phyloP scores from a whole-genome alignment of 1,140 invertebrate species.

The Drosophila pseudoananassae region DNA sequence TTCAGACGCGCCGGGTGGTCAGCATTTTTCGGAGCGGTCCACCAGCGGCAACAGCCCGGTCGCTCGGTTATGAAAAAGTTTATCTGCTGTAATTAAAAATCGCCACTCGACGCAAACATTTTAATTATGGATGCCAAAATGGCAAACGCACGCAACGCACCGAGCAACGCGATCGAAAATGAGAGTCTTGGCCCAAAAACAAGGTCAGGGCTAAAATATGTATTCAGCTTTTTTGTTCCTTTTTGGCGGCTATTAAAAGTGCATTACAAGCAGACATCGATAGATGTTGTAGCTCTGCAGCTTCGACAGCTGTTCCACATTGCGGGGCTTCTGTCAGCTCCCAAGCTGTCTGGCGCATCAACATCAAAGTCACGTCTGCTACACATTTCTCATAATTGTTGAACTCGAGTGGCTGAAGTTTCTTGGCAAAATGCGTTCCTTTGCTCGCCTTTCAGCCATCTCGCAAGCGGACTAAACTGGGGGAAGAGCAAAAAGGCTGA shows the following conservation, averaged over 20 bases:
- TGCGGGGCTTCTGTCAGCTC: constrained; percentile 31
- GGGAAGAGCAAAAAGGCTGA: constrained; percentile 6
- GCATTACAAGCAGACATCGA: constrained; percentile 47
- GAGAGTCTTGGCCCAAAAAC: constrained; percentile 43
- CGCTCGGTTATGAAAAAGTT: constrained; percentile 25
- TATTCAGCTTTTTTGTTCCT: constrained; percentile 10
- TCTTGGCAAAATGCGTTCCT: constrained; percentile 24
- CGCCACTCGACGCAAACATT: constrained; percentile 66
- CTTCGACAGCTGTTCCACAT: constrained; percentile 66
- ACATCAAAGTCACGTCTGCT: constrained; percentile 69
- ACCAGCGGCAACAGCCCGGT: background rate
- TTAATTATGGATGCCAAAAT: constrained; percentile 70
- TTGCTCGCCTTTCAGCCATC: constrained; percentile 6
- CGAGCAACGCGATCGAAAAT: constrained; percentile 16
- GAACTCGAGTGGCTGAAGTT: constrained; percentile 27
- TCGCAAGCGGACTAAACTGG: constrained; percentile 2
- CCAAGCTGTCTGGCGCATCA: constrained; percentile 51
- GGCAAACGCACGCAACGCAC: constrained; percentile 47
- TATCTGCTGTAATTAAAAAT: constrained; percentile 64
- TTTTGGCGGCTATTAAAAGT: constrained; percentile 50
- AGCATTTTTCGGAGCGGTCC: constrained; percentile 22
- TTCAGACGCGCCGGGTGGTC: constrained; percentile 51
- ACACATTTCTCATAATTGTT: constrained; percentile 61
- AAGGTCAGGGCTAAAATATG: constrained; percentile 62
- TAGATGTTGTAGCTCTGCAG: constrained; percentile 32